phyloP scores from a whole-genome alignment of 2,797 vertebrate genomes.

The Silurus aristotelis region DNA sequence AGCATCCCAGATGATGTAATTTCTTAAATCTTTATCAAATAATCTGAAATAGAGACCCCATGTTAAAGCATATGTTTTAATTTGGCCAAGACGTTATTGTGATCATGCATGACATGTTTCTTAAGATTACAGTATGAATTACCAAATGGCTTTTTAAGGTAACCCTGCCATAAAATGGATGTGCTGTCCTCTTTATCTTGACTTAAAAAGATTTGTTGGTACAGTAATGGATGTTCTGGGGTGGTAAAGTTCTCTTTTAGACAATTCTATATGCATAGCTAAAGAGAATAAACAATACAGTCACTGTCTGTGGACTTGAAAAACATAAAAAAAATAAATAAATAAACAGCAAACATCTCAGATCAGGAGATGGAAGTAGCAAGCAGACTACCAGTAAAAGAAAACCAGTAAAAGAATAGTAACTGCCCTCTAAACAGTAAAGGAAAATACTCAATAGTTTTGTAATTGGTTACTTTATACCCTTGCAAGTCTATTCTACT shows the following conservation, averaged over 20 bases:
- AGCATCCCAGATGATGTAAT: background rate
- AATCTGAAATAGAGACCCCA: background rate
- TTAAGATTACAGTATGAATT: conserved; percentile 2
- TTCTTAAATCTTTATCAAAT: background rate
- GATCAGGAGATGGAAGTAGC: background rate
- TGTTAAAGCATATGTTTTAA: background rate
- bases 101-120: background rate
- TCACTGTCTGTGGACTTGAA: background rate
- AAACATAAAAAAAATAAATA: background rate
- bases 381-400: background rate
- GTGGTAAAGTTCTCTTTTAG: background rate
- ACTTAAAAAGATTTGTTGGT: background rate
- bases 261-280: background rate
- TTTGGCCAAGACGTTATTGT: background rate
- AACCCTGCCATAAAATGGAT: background rate
- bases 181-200: background rate
- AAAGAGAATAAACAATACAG: background rate
- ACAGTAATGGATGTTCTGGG: background rate
- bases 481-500: background rate
- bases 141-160: background rate
- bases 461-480: background rate
- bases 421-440: background rate
- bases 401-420: background rate
- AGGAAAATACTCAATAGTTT: background rate
- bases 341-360: background rate